These are phyloP conservation scores for Megamerina dolium DNA, from an alignment of 2,888 invertebrate genomes.

Conservation along the genomic window DNA sequence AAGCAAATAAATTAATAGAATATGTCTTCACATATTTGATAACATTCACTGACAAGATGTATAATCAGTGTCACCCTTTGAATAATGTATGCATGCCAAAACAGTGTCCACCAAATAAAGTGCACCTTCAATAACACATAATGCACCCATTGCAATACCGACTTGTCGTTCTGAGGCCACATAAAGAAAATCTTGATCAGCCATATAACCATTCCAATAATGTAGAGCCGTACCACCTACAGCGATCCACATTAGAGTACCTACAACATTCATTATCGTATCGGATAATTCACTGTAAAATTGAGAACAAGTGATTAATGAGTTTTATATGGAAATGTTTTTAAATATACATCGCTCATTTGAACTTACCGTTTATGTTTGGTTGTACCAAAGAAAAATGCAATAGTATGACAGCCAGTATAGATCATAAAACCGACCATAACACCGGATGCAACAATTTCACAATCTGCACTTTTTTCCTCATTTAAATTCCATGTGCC, in stretches of 20 bases:
- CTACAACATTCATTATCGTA: slow-evolving; percentile 81
- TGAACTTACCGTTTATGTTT: slow-evolving; percentile 67
- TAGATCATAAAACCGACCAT: slow-evolving; percentile 83
- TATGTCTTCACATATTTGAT: not conserved
- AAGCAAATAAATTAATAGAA: slow-evolving; percentile 16
- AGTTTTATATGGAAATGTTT: not conserved
- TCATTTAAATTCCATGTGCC: slow-evolving; percentile 88
- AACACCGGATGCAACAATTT: slow-evolving; percentile 82
- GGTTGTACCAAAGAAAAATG: slow-evolving; percentile 69
- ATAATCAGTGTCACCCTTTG: slow-evolving; percentile 53
- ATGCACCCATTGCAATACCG: slow-evolving; percentile 72
- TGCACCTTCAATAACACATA: slow-evolving; percentile 75
- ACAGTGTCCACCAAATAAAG: slow-evolving; percentile 76
- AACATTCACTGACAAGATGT: slow-evolving; percentile 5
- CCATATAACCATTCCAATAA: slow-evolving; percentile 83
- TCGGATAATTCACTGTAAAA: slow-evolving; percentile 64
- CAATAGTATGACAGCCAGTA: slow-evolving; percentile 69
- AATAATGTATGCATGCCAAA: slow-evolving; percentile 66
- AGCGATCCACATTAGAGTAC: slow-evolving; percentile 77
- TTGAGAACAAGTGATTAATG: not conserved
- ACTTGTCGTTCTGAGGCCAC: slow-evolving; percentile 72
- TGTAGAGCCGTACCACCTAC: slow-evolving; percentile 81
- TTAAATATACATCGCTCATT: not conserved
- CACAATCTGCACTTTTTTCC: slow-evolving; percentile 80
- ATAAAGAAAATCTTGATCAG: slow-evolving; percentile 69